Evolutionary conservation across 2,888 invertebrate genomes (phyloP).

Genomic region (Caenorhabditis imperialis): DNA sequence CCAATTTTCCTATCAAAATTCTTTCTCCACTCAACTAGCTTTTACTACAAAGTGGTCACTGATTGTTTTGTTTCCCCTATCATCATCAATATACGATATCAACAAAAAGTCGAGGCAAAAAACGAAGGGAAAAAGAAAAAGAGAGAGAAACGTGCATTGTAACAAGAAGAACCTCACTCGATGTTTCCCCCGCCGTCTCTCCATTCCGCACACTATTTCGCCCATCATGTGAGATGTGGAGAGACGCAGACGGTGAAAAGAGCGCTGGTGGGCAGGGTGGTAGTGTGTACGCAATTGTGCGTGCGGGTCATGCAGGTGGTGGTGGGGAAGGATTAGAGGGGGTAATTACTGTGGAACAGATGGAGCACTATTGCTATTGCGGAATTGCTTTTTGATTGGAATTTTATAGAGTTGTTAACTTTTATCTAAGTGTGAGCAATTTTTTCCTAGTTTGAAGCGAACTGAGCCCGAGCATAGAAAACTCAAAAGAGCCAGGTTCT

Average conservation of each 20-base stretch:
- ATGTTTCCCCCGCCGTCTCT: neutral
- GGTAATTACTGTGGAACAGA: too few species aligned
- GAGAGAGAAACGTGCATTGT: slow-evolving; percentile 4
- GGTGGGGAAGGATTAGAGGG: too few species aligned
- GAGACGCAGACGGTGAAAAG: neutral
- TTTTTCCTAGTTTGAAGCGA: too few species aligned
- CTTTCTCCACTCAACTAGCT: too few species aligned
- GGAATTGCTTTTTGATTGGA: too few species aligned
- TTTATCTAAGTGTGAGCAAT: too few species aligned
- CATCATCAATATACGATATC: neutral
- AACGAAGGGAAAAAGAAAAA: neutral
- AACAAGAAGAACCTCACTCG: neutral
- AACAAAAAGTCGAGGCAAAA: neutral
- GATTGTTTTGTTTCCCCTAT: neutral
- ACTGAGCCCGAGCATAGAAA: too few species aligned
- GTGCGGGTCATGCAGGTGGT: neutral
- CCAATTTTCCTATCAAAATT: too few species aligned
- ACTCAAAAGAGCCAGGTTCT: too few species aligned
- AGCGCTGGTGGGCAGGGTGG: neutral
- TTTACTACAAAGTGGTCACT: too few species aligned
- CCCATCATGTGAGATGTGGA: neutral
- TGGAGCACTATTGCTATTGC: too few species aligned
- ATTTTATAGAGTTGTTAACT: too few species aligned
- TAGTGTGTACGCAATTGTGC: neutral
- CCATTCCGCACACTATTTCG: neutral